Base-by-base conservation (phyloP, 2,888 invertebrate genomes). In the Synanthedon andrenaeformis region DNA sequence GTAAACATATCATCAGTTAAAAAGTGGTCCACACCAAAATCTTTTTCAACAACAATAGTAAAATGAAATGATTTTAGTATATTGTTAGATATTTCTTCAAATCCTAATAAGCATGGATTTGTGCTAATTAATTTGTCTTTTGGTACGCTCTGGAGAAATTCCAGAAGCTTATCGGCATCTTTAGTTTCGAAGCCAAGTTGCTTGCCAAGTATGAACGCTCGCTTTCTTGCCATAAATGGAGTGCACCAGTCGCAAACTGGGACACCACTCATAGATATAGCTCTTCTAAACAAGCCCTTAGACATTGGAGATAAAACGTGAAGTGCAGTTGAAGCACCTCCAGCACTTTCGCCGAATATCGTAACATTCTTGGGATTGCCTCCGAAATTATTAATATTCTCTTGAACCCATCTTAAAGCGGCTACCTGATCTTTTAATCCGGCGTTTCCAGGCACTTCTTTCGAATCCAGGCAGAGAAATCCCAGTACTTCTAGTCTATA, bases 401-500 rank as follows among this genome's bases (percentile, higher is more conserved):
- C 60, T 41, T 70, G 60, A 0, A 77, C 65, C 76, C 76, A 78
- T 54, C 61, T 68, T 17, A 76, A 55, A 14, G 76, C 76, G 4
- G 66, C 63, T 0, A 70, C 69, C 65, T 75, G 75, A 49, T 78
- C 77, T 59, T 89, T 90, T 14, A 90, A 60, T 0, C 88, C 90
- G 55, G 89, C 89, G 65, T 91, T 91, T 3, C 91, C 91, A 0
- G 90, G 89, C 0, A 89, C 89, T 50, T 88, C 89, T 52, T 65
- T 63, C 14, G 88, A 89, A 13, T 74, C 76, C 1, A 89, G 78
- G 28, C 89, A 89, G 1, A 91, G 69, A 59, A 90, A 91, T 1
- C 90, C 90, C 3, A 90, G 60, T 0, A 84, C 79, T 1, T 88
- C 90, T 3, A 82, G 62, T 58, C 90, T 76, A 59, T 89, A 90